A percentile compares a stretch with the other conserved stretches of the same genome.
phyloP scores from a whole-genome alignment of 2,888 invertebrate genomes.

The Tortricodes alternella region DNA sequence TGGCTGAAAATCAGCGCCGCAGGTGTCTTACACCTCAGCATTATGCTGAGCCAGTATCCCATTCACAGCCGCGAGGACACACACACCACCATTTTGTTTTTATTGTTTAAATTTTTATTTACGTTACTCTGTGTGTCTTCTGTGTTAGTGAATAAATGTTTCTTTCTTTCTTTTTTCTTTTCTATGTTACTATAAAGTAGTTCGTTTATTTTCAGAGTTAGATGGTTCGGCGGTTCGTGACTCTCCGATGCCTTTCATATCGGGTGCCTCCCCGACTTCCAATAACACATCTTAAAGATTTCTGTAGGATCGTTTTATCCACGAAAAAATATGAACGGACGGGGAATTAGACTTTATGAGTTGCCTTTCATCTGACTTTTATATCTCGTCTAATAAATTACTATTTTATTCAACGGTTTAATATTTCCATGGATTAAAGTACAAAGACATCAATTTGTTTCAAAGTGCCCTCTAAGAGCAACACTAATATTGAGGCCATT shows the following conservation, averaged over 20 bases:
- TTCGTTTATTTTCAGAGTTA: slow-evolving; percentile 41
- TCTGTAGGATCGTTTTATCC: slow-evolving; percentile 57
- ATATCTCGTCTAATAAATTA: slow-evolving; percentile 21
- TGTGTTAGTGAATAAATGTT: too few species aligned
- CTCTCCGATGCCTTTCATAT: slow-evolving; percentile 41
- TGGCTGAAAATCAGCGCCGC: too few species aligned
- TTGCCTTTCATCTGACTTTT: slow-evolving; percentile 44
- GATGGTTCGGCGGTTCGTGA: slow-evolving; percentile 21
- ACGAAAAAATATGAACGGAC: slow-evolving; percentile 55
- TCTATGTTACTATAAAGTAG: slow-evolving; percentile 36
- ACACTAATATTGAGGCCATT: slow-evolving; percentile 59
- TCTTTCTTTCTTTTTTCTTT: slow-evolving; percentile 11
- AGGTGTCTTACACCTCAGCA: too few species aligned
- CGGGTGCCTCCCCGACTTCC: slow-evolving; percentile 43
- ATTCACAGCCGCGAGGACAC: too few species aligned
- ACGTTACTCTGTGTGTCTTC: too few species aligned
- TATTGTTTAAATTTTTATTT: too few species aligned
- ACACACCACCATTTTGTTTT: too few species aligned
- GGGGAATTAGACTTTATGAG: slow-evolving; percentile 49
- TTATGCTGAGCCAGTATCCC: too few species aligned
- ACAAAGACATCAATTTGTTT: slow-evolving; percentile 13
- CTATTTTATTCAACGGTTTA: slow-evolving; percentile 17
- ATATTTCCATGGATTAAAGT: slow-evolving; percentile 20
- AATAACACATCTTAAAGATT: slow-evolving; percentile 67
- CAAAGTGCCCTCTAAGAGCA: slow-evolving; percentile 49